Percentiles rank a stretch among this genome's conserved stretches.
These are phyloP conservation scores for Channa argus DNA, from an alignment of 2,113 vertebrate species.

Conservation along the genomic window DNA sequence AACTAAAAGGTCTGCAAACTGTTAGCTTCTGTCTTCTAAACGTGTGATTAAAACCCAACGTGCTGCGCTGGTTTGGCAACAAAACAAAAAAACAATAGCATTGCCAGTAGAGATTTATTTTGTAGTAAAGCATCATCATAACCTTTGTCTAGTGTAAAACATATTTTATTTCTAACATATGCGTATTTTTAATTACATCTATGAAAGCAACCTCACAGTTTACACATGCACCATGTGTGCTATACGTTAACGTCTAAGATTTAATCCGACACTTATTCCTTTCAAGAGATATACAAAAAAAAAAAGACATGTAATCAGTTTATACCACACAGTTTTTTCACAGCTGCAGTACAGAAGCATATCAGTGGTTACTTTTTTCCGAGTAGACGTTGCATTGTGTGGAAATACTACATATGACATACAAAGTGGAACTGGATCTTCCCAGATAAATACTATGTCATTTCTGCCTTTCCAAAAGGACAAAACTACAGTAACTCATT, in stretches of 20 bases:
- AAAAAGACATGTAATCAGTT: not conserved
- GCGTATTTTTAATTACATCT: not conserved
- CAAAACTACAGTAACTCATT: not conserved
- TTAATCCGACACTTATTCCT: not conserved
- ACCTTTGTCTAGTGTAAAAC: not conserved
- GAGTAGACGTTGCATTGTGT: not conserved
- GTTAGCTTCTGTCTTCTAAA: not conserved
- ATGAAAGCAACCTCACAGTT: not conserved
- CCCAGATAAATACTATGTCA: too few species aligned
- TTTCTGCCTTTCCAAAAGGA: not conserved
- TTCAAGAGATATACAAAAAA: not conserved
- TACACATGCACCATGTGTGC: not conserved
- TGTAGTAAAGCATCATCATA: constrained; percentile 1
- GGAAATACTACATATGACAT: not conserved
- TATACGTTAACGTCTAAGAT: not conserved
- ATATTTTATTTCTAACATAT: not conserved
- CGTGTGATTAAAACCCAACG: not conserved
- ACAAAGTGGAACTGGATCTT: constrained; percentile 1
- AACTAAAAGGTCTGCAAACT: not conserved
- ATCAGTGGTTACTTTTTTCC: not conserved
- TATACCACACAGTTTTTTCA: not conserved
- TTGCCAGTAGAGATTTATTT: not conserved
- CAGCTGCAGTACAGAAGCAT: not conserved
- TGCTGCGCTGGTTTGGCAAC: not conserved
- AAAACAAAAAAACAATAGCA: too few species aligned